Conservation (phyloP, 2,797 vertebrate genomes). For the Chelon labrosus region DNA sequence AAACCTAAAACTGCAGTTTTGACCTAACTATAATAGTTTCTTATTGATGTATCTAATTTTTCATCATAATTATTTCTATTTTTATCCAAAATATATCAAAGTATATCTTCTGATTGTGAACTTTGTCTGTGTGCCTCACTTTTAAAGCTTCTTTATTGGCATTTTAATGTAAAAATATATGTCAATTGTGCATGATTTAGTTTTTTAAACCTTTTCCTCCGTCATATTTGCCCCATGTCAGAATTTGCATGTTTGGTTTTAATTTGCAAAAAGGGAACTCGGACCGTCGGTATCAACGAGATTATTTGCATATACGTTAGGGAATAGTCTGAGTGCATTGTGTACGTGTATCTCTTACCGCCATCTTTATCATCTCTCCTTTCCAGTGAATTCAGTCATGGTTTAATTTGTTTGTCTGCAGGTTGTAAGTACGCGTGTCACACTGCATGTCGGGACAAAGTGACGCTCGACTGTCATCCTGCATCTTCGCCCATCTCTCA, state of each 20-base stretch:
- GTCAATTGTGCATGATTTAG: neutral
- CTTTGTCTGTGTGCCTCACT: no score
- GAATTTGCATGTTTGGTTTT: conserved; percentile 56
- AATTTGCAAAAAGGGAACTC: conserved; percentile 17
- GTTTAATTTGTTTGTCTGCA: conserved; percentile 29
- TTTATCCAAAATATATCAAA: no score
- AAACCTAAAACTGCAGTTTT: neutral
- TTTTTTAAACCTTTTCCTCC: neutral
- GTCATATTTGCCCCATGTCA: neutral
- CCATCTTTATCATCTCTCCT: neutral
- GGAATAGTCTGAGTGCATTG: neutral
- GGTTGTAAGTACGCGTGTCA: conserved; percentile 80
- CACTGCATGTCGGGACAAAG: conserved; percentile 65
- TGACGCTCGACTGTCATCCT: conserved; percentile 76
- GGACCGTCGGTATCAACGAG: neutral
- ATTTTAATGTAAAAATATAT: neutral
- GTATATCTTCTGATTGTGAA: no score
- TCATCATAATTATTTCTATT: no score
- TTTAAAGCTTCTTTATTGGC: neutral
- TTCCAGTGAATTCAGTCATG: neutral
- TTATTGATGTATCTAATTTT: neutral
- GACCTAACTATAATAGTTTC: neutral
- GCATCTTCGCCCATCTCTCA: conserved; percentile 44
- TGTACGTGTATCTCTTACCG: neutral
- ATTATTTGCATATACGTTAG: conserved; percentile 64